Evolutionary conservation across 2,888 invertebrate species (phyloP), one percentile per base, ranked within the genome.

Genomic region (Drepana falcataria): DNA sequence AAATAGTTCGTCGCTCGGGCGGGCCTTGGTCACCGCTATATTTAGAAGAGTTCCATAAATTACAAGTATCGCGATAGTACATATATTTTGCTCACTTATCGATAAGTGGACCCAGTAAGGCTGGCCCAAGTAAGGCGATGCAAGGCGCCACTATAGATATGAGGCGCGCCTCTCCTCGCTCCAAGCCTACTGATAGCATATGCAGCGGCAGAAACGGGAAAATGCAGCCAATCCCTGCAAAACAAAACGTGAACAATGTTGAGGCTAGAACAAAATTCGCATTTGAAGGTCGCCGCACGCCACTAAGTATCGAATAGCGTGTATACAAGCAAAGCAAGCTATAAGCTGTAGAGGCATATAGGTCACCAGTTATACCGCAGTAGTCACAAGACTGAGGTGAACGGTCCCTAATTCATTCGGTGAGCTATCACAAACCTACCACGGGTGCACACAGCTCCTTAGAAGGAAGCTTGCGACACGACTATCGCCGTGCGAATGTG

Each of bases 201-300:
- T 96, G 96, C 57, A 95, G 91, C 33, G 96, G 94, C 60, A 97
- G 93, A 83, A 96, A 95, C 4, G 97, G 95, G 71, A 95, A 94
- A 61, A 97, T 92, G 68, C 95, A 95, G 63, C 96, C 96, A 71
- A 97, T 89, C 66, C 95, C 97, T 97, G 83, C 52, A 76, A 56
- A 59, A 63, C 59, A 61, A 57, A 61, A 47, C 47, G 47, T 53
- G 52, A 35, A 35, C 49, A 48, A 40, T 37, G 51, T 21, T 21
- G 21, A 21, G 21, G 21, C 21, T 21, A 21, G 21, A 21, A 21
- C 21, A 21, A 21, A 21, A 21, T 21, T 21, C 21, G 21, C 44
- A 48, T 48, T 49, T 53, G 44, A 54, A 47, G 52, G 53, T 48
- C 48, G 37, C 34, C 7, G 40, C 35, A 35, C 48, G 37, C 34